Evolutionary conservation across 2,113 vertebrate genomes (phyloP).

Genomic region (Phainopepla nitens): DNA sequence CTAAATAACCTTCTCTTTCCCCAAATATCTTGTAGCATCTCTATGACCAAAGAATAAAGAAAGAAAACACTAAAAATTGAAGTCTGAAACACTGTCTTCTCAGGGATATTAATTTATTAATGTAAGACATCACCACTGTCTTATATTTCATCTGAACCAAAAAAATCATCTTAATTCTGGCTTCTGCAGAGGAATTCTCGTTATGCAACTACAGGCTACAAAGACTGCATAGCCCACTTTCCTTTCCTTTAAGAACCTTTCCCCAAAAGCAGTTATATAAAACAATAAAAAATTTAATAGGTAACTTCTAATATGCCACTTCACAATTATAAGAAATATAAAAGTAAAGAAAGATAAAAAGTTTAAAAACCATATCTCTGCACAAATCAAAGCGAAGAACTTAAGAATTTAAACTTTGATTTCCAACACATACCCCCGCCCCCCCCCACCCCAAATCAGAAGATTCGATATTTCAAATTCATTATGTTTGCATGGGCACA

Average conservation of each 20-base stretch:
- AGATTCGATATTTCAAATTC: background rate
- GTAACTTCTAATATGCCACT: background rate
- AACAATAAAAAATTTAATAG: background rate
- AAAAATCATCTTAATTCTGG: background rate
- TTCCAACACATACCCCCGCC: background rate
- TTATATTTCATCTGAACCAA: background rate
- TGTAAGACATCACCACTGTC: background rate
- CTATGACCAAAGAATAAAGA: background rate
- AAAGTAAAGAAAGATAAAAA: background rate
- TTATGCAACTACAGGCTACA: background rate
- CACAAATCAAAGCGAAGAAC: background rate
- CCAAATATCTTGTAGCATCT: background rate
- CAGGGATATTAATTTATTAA: background rate
- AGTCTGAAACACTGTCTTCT: background rate
- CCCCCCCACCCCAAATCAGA: background rate
- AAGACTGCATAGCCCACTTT: background rate
- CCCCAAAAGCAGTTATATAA: background rate
- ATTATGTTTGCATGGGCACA: rapidly evolving
- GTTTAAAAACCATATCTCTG: background rate
- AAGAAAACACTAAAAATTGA: background rate
- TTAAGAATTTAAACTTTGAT: background rate
- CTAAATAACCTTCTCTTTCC: background rate
- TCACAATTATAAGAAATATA: background rate
- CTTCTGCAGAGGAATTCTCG: background rate
- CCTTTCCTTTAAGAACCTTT: background rate